These are phyloP conservation scores for Lasioglossum marginatum DNA, from an alignment of 2,888 invertebrate species.

Conservation along the genomic window DNA sequence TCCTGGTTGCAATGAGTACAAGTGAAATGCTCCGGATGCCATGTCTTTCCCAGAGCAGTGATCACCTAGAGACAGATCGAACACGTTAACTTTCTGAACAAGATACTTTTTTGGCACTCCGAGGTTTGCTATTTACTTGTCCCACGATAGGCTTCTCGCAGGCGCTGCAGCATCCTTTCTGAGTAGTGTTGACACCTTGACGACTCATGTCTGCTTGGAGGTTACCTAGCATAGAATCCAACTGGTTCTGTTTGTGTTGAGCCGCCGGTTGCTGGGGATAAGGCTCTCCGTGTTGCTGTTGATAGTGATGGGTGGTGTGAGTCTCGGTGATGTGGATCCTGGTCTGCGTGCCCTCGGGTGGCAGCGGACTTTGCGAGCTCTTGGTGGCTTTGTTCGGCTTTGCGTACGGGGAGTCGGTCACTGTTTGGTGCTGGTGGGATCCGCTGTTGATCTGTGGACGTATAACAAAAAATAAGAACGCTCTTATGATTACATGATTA, in stretches of 20 bases:
- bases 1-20: conserved; percentile 99
- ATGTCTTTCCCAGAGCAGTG: conserved; percentile 98
- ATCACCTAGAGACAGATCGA: conserved; percentile 88
- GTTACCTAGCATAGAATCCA: conserved; percentile 96
- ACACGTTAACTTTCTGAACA: background rate
- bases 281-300: conserved; percentile 80
- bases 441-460: conserved; percentile 87
- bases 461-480: background rate
- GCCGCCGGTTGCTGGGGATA: conserved; percentile 84
- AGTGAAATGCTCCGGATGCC: conserved; percentile 99
- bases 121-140: conserved; percentile 87
- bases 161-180: conserved; percentile 99
- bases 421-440: conserved; percentile 88
- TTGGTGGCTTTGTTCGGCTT: conserved; percentile 87
- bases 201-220: conserved; percentile 98
- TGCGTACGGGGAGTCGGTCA: conserved; percentile 90
- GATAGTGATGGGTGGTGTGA: conserved; percentile 81
- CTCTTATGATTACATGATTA: background rate
- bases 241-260: conserved; percentile 87
- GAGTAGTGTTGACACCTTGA: conserved; percentile 99
- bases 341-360: conserved; percentile 79
- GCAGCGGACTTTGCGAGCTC: conserved; percentile 86
- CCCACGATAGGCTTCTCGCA: conserved; percentile 99
- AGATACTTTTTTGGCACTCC: background rate
- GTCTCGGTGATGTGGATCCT: conserved; percentile 82